These are phyloP conservation scores for Chaenodraco wilsoni DNA, from an alignment of 2,797 vertebrate species.

Conservation along the genomic window DNA sequence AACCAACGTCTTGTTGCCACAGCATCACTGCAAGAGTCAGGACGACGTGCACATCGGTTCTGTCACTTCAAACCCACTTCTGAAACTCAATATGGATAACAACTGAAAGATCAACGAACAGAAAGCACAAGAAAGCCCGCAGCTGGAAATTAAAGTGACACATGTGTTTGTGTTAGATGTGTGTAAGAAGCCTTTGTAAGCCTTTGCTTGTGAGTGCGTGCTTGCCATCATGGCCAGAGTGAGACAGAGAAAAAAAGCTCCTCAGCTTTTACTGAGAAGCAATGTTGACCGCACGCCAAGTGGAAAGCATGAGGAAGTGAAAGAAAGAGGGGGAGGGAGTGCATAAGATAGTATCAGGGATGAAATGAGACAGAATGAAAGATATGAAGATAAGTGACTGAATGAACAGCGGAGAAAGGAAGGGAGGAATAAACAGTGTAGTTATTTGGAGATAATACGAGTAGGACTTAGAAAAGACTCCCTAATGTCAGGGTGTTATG, in stretches of 20 bases:
- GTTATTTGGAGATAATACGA: background rate
- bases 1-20: conserved; percentile 20
- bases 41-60: background rate
- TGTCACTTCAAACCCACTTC: background rate
- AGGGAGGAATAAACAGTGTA: background rate
- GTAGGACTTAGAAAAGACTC: background rate
- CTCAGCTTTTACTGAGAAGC: conserved; percentile 23
- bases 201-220: conserved; percentile 22
- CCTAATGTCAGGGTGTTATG: background rate
- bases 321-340: conserved; percentile 10
- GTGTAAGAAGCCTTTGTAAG: conserved; percentile 1
- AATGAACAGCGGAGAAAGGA: background rate
- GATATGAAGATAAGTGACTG: background rate
- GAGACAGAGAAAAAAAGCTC: conserved; percentile 46
- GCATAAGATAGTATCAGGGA: too few relatives aligned
- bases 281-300: conserved; percentile 41
- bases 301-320: conserved; percentile 46
- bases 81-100: background rate
- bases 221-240: conserved; percentile 11
- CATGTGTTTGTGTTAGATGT: background rate
- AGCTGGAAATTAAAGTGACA: background rate
- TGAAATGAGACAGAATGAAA: background rate
- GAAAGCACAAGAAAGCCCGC: background rate
- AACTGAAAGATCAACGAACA: background rate
- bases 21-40: background rate